Percentiles rank a stretch among this genome's conserved stretches.
Evolutionary conservation across 2,113 vertebrate species (phyloP).

Genomic region (Nothocercus nigrocapillus): DNA sequence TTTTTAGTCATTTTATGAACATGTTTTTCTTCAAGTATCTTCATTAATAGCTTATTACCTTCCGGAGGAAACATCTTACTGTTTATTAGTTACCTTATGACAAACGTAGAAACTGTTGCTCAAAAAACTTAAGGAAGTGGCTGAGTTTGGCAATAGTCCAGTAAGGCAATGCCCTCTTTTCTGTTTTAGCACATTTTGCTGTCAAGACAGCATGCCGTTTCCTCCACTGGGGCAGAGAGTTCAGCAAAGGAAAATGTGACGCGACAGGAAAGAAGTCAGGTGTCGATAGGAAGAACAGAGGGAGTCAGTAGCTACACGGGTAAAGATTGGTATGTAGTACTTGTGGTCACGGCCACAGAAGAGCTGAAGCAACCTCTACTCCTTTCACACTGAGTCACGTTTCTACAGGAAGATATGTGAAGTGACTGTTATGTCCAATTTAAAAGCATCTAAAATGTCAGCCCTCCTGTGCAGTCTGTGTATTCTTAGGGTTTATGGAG

Average conservation of each 20-base stretch:
- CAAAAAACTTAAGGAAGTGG: background rate
- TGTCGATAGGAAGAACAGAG: background rate
- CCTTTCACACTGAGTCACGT: background rate
- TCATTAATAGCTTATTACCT: background rate
- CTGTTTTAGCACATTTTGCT: background rate
- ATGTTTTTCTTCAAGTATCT: background rate
- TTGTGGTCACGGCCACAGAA: background rate
- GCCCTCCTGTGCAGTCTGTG: background rate
- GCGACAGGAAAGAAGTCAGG: slow-evolving; percentile 1
- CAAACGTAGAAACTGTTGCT: background rate
- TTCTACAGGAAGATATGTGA: background rate
- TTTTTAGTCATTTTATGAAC: background rate
- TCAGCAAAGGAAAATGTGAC: background rate
- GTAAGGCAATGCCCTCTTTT: background rate
- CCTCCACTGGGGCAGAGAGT: background rate
- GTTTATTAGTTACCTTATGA: background rate
- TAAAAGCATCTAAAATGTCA: background rate
- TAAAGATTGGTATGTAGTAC: background rate
- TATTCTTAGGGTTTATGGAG: background rate
- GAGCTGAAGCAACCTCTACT: background rate
- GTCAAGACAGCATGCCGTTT: background rate
- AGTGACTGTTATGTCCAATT: background rate
- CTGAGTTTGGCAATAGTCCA: background rate
- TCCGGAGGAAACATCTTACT: background rate
- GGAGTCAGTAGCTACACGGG: background rate